Evolutionary conservation across 2,113 vertebrate species (phyloP).

Genomic region (Melanerpes formicivorus): DNA sequence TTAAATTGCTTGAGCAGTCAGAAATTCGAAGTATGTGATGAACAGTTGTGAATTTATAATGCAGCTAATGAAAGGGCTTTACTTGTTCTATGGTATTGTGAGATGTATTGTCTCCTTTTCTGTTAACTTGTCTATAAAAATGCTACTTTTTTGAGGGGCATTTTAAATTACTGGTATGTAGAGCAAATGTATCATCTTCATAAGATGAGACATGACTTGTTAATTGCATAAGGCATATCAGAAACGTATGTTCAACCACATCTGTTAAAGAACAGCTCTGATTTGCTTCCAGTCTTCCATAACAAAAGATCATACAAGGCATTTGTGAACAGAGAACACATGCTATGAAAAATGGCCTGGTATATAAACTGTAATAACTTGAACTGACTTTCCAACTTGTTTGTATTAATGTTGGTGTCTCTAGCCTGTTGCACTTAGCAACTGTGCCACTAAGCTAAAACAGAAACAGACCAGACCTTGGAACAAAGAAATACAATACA

Average conservation of each 20-base stretch:
- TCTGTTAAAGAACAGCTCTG: slow-evolving; percentile 48
- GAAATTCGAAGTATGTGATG: slow-evolving; percentile 48
- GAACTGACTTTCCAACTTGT: slow-evolving; percentile 48
- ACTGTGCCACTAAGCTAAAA: slow-evolving; percentile 68
- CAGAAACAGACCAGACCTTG: slow-evolving; percentile 56
- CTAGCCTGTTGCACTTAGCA: slow-evolving; percentile 60
- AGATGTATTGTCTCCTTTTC: slow-evolving; percentile 59
- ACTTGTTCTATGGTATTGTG: slow-evolving; percentile 53
- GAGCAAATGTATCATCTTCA: slow-evolving; percentile 68
- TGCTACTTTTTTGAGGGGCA: slow-evolving; percentile 54
- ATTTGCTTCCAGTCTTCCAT: slow-evolving; percentile 57
- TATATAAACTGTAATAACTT: slow-evolving; percentile 38
- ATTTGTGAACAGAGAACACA: slow-evolving; percentile 36
- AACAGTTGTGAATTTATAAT: slow-evolving; percentile 64
- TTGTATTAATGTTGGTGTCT: slow-evolving; percentile 33
- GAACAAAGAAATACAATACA: slow-evolving; percentile 30
- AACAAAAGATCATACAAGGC: slow-evolving; percentile 34
- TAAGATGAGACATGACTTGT: slow-evolving; percentile 73
- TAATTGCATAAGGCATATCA: slow-evolving; percentile 54
- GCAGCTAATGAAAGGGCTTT: slow-evolving; percentile 71
- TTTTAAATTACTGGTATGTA: slow-evolving; percentile 66
- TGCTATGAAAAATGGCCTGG: slow-evolving; percentile 30
- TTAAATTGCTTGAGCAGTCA: slow-evolving; percentile 56
- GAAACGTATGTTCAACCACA: slow-evolving; percentile 54
- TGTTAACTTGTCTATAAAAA: slow-evolving; percentile 65